phyloP scores from a whole-genome alignment of 2,797 vertebrate species.

The Anabas testudineus region DNA sequence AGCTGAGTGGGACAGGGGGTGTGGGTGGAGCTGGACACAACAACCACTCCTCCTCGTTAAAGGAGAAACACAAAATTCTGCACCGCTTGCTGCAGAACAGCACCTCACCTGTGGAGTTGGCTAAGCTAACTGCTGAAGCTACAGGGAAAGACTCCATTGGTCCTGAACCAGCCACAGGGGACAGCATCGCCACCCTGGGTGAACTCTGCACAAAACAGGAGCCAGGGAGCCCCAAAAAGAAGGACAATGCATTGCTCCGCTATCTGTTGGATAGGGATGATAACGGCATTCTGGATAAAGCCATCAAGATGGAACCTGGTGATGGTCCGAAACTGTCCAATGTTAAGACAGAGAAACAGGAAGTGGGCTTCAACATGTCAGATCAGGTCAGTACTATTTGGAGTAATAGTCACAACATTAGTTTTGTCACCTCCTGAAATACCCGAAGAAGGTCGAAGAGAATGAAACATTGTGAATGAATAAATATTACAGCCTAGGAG shows the following conservation, averaged over 20 bases:
- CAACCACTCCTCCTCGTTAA: constrained; percentile 91
- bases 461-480: too few relatives aligned
- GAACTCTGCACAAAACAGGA: constrained; percentile 93
- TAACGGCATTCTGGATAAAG: constrained; percentile 90
- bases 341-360: constrained; percentile 91
- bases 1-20: constrained; percentile 76
- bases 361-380: constrained; percentile 86
- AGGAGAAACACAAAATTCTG: constrained; percentile 99
- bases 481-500: too few relatives aligned
- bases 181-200: constrained; percentile 74
- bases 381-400: constrained; percentile 86
- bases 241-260: constrained; percentile 97
- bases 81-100: constrained; percentile 97
- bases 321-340: constrained; percentile 85
- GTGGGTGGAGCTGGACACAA: constrained; percentile 64
- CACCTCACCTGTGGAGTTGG: constrained; percentile 94
- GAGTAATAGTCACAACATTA: too few relatives aligned
- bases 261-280: constrained; percentile 97
- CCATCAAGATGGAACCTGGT: constrained; percentile 90
- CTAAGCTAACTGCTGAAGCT: constrained; percentile 95
- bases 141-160: constrained; percentile 92
- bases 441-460: too few relatives aligned
- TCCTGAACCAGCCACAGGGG: constrained; percentile 82
- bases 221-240: constrained; percentile 95
- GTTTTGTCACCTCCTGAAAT: too few relatives aligned